Percentiles rank a stretch among this genome's conserved stretches.
Evolutionary conservation across 2,888 invertebrate genomes (phyloP).

Genomic region (Colostygia pectinataria): DNA sequence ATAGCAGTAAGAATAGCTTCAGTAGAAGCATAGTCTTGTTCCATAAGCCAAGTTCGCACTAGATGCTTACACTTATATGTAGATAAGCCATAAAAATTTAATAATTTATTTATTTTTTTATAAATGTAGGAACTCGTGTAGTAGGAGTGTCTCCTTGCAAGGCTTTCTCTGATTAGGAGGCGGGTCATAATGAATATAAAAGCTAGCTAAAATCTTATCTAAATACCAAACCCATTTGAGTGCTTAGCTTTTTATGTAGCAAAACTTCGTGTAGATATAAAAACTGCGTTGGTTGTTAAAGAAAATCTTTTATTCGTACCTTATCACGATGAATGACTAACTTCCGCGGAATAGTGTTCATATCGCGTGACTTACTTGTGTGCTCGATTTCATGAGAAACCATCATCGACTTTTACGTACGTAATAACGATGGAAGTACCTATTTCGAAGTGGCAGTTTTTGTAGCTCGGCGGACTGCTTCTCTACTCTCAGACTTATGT

Average conservation of each 20-base stretch:
- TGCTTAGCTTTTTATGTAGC: neutral
- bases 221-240: neutral
- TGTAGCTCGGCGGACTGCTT: too few species aligned
- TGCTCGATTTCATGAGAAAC: neutral
- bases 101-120: too few species aligned
- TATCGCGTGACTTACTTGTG: slow-evolving; percentile 44
- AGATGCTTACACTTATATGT: too few species aligned
- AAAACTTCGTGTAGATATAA: slow-evolving; percentile 22
- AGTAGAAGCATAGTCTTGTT: too few species aligned
- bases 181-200: neutral
- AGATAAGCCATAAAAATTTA: too few species aligned
- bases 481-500: too few species aligned
- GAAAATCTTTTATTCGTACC: slow-evolving; percentile 37
- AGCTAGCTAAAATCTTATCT: neutral
- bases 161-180: too few species aligned
- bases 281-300: slow-evolving; percentile 24
- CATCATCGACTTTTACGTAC: neutral
- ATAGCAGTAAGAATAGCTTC: too few species aligned
- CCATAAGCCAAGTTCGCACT: too few species aligned
- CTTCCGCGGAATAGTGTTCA: slow-evolving; percentile 41
- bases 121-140: too few species aligned
- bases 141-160: too few species aligned
- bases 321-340: slow-evolving; percentile 45
- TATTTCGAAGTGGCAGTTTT: too few species aligned
- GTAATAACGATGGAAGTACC: neutral